Conservation (phyloP, 2,888 invertebrate species). For the Tachina lurida region DNA sequence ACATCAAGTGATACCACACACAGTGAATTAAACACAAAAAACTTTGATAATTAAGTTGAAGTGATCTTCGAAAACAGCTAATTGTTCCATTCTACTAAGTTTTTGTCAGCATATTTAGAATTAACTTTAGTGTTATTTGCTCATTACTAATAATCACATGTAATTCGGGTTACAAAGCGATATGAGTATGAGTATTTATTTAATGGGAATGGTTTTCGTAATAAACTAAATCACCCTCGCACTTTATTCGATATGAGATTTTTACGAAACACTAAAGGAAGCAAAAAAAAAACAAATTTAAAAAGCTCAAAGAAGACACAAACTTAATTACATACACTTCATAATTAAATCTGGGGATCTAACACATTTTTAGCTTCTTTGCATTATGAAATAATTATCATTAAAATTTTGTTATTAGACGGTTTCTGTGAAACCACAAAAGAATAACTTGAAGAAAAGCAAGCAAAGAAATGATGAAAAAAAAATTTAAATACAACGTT, state of each 20-base stretch:
- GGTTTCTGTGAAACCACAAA: slow-evolving; percentile 22
- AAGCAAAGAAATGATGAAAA: background rate
- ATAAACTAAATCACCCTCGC: background rate
- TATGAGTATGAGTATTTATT: no score
- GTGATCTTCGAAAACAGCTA: no score
- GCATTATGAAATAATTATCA: slow-evolving; percentile 52
- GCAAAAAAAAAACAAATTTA: background rate
- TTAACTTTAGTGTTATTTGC: no score
- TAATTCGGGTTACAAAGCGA: no score
- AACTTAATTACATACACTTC: slow-evolving; percentile 37
- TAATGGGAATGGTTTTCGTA: no score
- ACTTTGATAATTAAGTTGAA: no score
- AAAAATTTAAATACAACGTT: slow-evolving; percentile 35
- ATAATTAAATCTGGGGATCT: slow-evolving; percentile 59
- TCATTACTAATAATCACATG: no score
- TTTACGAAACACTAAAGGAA: background rate
- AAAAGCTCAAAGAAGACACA: slow-evolving; percentile 29
- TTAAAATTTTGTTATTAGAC: slow-evolving; percentile 5
- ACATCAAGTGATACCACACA: no score
- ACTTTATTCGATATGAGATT: background rate
- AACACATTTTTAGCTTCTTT: slow-evolving; percentile 46
- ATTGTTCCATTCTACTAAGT: no score
- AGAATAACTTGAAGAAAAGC: slow-evolving; percentile 3
- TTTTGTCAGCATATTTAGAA: no score
- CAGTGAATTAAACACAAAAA: no score